Evolutionary conservation across 2,797 vertebrate genomes (phyloP).

Genomic region (Enteromius treurensis): DNA sequence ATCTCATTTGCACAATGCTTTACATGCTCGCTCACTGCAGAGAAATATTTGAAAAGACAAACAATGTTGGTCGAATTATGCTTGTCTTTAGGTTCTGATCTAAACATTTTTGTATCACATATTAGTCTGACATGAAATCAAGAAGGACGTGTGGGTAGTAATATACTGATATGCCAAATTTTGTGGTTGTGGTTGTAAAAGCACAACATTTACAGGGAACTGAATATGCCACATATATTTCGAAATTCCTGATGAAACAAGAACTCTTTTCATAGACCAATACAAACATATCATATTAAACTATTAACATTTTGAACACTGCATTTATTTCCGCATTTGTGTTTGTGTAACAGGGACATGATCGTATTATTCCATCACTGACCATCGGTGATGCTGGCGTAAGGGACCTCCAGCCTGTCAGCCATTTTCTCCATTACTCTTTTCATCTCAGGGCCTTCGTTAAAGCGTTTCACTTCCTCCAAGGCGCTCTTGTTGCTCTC

Average conservation of each 20-base stretch:
- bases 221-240: neutral
- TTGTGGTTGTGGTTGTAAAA: neutral
- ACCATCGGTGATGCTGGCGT: slow-evolving; percentile 71
- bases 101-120: neutral
- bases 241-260: neutral
- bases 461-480: slow-evolving; percentile 85
- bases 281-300: neutral
- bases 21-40: neutral
- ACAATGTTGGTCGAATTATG: neutral
- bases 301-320: neutral
- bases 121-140: neutral
- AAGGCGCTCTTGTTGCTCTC: slow-evolving; percentile 82
- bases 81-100: neutral
- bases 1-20: too few relatives aligned
- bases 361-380: slow-evolving; percentile 3
- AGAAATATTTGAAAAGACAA: neutral
- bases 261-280: neutral
- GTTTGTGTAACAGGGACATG: neutral
- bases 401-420: slow-evolving; percentile 77
- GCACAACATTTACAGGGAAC: neutral
- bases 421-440: slow-evolving; percentile 85
- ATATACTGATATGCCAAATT: neutral
- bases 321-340: neutral
- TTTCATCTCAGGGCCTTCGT: slow-evolving; percentile 87
- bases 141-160: neutral